A percentile compares a stretch with the other conserved stretches of the same genome.
Conservation (phyloP, 2,113 vertebrate genomes). For the Ariopsis seemanni region DNA sequence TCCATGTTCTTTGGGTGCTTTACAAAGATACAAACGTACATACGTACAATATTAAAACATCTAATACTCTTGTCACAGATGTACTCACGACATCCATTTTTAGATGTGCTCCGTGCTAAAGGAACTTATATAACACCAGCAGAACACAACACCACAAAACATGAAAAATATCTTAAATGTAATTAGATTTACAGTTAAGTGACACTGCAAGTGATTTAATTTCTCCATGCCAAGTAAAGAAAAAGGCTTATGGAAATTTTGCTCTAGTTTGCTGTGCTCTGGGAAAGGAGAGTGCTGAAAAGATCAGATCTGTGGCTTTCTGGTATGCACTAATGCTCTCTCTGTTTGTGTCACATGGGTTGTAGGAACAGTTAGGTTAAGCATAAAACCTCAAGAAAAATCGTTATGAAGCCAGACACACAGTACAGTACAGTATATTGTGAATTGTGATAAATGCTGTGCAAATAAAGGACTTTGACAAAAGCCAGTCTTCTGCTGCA, state of each 20-base stretch:
- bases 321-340: conserved; percentile 51
- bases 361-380: conserved; percentile 38
- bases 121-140: conserved; percentile 56
- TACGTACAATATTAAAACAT: neutral
- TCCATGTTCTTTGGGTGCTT: neutral
- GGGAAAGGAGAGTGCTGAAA: neutral
- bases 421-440: neutral
- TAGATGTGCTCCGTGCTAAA: conserved; percentile 48
- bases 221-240: conserved; percentile 23
- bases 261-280: neutral
- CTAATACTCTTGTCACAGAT: neutral
- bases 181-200: conserved; percentile 41
- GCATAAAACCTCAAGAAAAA: conserved; percentile 37
- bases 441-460: conserved; percentile 2
- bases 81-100: conserved; percentile 40
- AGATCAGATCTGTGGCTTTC: conserved; percentile 26
- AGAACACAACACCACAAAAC: conserved; percentile 52
- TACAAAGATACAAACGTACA: neutral
- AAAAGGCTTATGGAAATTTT: conserved; percentile 29
- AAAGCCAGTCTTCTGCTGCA: neutral
- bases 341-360: conserved; percentile 57
- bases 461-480: neutral
- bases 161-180: conserved; percentile 52
- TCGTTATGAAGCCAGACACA: conserved; percentile 4
- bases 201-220: conserved; percentile 40